Percentiles rank a stretch among this genome's conserved stretches.
Evolutionary conservation across 2,113 vertebrate genomes (phyloP).

Genomic region (Pardalotus punctatus): DNA sequence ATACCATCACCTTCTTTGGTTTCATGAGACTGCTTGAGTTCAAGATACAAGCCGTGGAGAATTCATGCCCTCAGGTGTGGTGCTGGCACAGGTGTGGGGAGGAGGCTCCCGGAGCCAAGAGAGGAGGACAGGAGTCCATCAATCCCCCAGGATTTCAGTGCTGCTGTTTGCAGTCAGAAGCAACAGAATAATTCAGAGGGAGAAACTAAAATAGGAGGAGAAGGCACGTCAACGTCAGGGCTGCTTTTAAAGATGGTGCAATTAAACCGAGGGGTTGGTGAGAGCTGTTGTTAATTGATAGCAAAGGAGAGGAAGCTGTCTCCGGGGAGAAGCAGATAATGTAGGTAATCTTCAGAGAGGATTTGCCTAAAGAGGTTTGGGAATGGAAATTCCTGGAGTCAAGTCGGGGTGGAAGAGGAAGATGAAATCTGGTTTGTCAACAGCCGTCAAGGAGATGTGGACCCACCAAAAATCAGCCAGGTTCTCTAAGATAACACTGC

Average conservation of each 20-base stretch:
- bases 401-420: not conserved
- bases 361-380: conserved; percentile 54
- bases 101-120: not conserved
- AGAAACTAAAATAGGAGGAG: not conserved
- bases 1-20: not conserved
- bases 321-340: conserved; percentile 23
- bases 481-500: not conserved
- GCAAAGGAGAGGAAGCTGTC: conserved; percentile 28
- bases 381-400: conserved; percentile 13
- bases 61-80: not conserved
- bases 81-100: not conserved
- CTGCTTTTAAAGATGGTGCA: not conserved
- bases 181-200: not conserved
- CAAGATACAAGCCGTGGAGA: not conserved
- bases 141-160: not conserved
- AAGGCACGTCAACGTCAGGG: not conserved
- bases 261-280: not conserved
- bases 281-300: conserved; percentile 42
- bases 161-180: not conserved
- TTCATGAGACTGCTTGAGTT: not conserved
- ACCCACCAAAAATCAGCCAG: not conserved
- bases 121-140: not conserved
- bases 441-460: not conserved
- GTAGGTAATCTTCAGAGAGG: conserved; percentile 60
- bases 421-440: conserved; percentile 11